A percentile compares a stretch with the other conserved stretches of the same genome.
Conservation (phyloP, 2,797 vertebrate genomes). For the Coracias cyanogaster region DNA sequence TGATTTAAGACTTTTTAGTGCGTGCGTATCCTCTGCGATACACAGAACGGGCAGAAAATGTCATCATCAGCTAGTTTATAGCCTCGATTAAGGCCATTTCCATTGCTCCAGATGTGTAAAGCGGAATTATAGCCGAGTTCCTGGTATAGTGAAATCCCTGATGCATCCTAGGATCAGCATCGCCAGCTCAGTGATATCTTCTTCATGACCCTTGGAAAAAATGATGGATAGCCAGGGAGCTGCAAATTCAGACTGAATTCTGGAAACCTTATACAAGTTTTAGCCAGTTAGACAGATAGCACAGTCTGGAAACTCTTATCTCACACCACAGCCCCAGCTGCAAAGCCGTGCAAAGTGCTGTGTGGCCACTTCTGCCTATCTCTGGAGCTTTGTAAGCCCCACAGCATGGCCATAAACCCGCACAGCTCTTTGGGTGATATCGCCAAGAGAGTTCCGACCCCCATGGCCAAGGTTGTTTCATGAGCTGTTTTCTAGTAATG, state of each 20-base stretch:
- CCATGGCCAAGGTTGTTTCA: not conserved
- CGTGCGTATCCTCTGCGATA: not conserved
- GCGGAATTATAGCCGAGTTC: conserved; percentile 47
- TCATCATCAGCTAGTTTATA: conserved; percentile 56
- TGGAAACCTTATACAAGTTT: not conserved
- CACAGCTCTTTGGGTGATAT: not conserved
- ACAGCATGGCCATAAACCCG: fast-evolving
- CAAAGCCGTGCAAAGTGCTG: not conserved
- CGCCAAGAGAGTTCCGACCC: not conserved
- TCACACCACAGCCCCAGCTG: not conserved
- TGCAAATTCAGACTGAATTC: not conserved
- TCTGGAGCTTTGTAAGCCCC: not conserved
- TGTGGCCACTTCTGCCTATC: not conserved
- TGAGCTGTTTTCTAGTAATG: not conserved
- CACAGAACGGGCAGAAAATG: conserved; percentile 44
- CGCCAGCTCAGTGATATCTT: conserved; percentile 20
- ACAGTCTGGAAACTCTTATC: not conserved
- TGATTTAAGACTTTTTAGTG: conserved; percentile 32
- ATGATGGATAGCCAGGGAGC: conserved; percentile 1
- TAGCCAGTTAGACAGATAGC: not conserved
- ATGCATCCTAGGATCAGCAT: conserved; percentile 16
- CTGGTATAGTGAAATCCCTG: not conserved
- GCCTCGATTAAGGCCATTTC: conserved; percentile 50
- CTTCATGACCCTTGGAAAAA: conserved; percentile 50
- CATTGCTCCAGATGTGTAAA: conserved; percentile 56